Base-by-base conservation (phyloP, 2,797 vertebrate genomes). In the Crax fasciolata region DNA sequence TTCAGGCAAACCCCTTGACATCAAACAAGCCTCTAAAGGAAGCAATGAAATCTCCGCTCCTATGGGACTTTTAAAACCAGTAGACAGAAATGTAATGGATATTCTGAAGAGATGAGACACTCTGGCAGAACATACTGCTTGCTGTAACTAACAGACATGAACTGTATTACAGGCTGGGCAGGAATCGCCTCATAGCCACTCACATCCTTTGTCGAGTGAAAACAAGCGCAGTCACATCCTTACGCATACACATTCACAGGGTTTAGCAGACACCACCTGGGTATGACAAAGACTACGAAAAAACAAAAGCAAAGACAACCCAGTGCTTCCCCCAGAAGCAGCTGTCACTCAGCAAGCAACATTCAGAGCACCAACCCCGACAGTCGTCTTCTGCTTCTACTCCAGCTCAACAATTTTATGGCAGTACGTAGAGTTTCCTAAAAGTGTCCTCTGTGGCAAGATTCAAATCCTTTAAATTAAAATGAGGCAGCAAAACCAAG, bases 381-480 rank as follows among this genome's bases (percentile, higher is more conserved):
- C 30, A 39, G 44, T 13, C 32, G 0, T 38, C 41, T 28, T 84
- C 71, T 82, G 38, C 20, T 71, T 77, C 78, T 75, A 30, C 28
- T 85, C 23, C 58, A 78, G 57, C 13, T 83, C 43, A 73, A 62
- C 35, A 51, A 30, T 55, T 71, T 73, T 16, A 63, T 11, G 25
- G n/a, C 30, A 62, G 4, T 27, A 61, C 3, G 11, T 39, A 79
- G 2, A 35, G 20, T 28, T 72, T 76, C 41, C 24, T 86, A 27
- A 9, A 87, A 82, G 12, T 30, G 25, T 18, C 66, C 48, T 35
- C 39, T 27, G 58, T 12, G 15, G 13, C 46, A 66, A 25, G 8
- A 89, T 91, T 94, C 39, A 90, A 86, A 81, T 8, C 20, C 48
- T 73, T 92, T 59, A 59, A 39, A 59, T 65, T 83, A 80, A 68